Evolutionary conservation across 2,797 vertebrate species (phyloP), one percentile per base, ranked within the genome.

Genomic region (Trachops cirrhosus): DNA sequence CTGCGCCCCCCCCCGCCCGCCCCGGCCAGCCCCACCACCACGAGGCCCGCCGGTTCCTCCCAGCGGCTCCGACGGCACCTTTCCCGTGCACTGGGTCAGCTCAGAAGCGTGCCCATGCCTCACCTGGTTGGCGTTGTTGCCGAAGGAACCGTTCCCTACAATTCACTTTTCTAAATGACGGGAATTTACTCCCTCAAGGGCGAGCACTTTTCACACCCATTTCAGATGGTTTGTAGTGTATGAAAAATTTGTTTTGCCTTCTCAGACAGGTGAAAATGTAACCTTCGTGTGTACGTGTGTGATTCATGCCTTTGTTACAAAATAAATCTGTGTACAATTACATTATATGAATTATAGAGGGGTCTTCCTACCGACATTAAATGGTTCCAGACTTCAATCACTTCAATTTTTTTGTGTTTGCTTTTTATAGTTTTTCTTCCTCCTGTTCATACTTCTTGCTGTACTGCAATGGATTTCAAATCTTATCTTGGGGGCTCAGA

Each of bases 1-100:
- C 26, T 14, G 29, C 59, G 11, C 50, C 0, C 50, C 50, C 18
- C 29, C 57, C 59, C 2, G 0, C 29, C 4, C n/a, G n/a, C 6
- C 32, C 32, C 0, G n/a, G 18, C 7, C 8, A 19, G 64, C 64
- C 64, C 64, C n/a, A 0, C 62, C 64, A 4, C 64, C n/a, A 18
- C 3, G 3, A 21, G n/a, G 18, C n/a, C 64, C 3, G 18, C 64
- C 21, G 64, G 64, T 9, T 68, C 64, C 64, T 34, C n/a, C 64
- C n/a, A 9, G 18, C 18, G 9, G n/a, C 64, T 7, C 9, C 19
- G 64, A 9, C 8, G 18, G 64, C 64, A 9, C 64, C 64, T 34
- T 9, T 19, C 18, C 64, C 3, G 18, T 2, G 19, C 62, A 67
- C 32, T n/a, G 2, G 9, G n/a, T 67, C 64, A 10, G n/a, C n/a